phyloP scores from a whole-genome alignment of 2,113 vertebrate genomes.

The Pyrgilauda ruficollis region DNA sequence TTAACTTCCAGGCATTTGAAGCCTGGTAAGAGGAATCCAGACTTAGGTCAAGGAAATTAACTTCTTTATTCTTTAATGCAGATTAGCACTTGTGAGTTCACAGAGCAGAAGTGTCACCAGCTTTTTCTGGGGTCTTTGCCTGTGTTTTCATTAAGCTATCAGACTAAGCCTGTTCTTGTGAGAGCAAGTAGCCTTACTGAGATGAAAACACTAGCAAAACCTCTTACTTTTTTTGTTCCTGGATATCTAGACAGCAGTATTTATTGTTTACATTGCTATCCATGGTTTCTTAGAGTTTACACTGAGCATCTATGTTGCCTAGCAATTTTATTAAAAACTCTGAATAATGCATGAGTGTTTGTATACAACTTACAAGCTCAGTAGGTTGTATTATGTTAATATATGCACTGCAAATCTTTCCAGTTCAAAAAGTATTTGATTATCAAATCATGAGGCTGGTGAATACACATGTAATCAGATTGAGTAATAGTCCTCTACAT shows the following conservation, averaged over 20 bases:
- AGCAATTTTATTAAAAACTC: slow-evolving; percentile 36
- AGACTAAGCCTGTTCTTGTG: background rate
- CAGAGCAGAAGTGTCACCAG: background rate
- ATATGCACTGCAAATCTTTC: slow-evolving; percentile 5
- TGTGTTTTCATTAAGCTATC: background rate
- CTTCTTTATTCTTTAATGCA: background rate
- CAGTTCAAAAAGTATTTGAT: slow-evolving; percentile 37
- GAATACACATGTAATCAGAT: slow-evolving; percentile 23
- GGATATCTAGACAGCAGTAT: background rate
- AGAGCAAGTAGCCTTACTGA: background rate
- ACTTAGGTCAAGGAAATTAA: background rate
- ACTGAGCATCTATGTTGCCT: slow-evolving; percentile 23
- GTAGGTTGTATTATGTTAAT: slow-evolving; percentile 15
- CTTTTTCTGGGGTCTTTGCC: background rate
- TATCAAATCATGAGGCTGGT: slow-evolving; percentile 12
- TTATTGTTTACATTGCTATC: slow-evolving; percentile 9
- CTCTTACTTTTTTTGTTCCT: background rate
- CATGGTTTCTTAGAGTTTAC: background rate
- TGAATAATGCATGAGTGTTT: slow-evolving; percentile 57
- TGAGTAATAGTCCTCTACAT: background rate
- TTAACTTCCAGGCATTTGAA: background rate
- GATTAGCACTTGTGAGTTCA: background rate
- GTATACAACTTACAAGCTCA: background rate
- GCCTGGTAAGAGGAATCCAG: background rate
- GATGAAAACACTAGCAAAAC: background rate